Evolutionary conservation across 2,797 vertebrate species (phyloP).

Genomic region (Florisuga fusca): DNA sequence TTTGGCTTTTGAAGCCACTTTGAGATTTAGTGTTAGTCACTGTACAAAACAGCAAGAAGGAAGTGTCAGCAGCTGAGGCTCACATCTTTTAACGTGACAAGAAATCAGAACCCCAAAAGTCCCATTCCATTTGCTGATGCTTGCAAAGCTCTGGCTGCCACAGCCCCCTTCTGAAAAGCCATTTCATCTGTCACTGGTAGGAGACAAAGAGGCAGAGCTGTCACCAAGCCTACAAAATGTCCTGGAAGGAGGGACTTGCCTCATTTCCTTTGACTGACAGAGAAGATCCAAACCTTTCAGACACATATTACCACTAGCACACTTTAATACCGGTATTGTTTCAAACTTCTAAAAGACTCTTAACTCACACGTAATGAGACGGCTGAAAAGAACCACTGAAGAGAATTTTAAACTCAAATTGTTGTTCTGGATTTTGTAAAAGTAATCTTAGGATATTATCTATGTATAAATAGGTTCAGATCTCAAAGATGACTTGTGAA

Average conservation of each 20-base stretch:
- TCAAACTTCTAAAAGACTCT: neutral
- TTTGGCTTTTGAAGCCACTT: neutral
- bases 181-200: neutral
- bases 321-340: neutral
- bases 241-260: neutral
- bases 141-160: neutral
- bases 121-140: neutral
- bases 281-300: neutral
- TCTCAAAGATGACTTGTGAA: neutral
- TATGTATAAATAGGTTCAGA: neutral
- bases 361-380: rapidly evolving
- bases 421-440: neutral
- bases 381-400: neutral
- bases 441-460: neutral
- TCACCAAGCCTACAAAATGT: neutral
- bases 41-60: neutral
- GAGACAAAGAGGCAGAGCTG: neutral
- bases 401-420: neutral
- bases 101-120: neutral
- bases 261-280: constrained; percentile 1
- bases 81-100: neutral
- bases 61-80: neutral
- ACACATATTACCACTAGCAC: neutral
- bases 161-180: neutral
- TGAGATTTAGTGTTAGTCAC: neutral